phyloP scores from a whole-genome alignment of 1,140 invertebrate genomes.

The Glomeris maerens region DNA sequence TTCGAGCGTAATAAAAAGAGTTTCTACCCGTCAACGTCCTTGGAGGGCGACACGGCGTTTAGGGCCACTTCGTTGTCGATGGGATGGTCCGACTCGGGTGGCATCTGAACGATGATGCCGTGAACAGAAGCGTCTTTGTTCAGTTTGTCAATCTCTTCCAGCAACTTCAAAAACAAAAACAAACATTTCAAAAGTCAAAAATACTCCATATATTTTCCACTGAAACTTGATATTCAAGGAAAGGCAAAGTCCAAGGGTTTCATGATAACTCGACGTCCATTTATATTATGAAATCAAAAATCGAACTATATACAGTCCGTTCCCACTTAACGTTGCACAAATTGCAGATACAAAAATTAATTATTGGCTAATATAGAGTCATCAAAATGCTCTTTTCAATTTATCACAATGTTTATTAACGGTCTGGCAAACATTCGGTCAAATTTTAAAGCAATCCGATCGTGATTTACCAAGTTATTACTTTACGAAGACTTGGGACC shows the following conservation, averaged over 20 bases:
- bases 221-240: too few species aligned
- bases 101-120: conserved; percentile 96
- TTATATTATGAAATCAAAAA: conserved; percentile 3
- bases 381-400: too few species aligned
- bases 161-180: conserved; percentile 34
- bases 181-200: conserved; percentile 13
- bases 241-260: not conserved
- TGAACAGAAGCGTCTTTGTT: conserved; percentile 73
- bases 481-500: too few species aligned
- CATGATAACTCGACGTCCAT: not conserved
- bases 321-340: not conserved
- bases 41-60: conserved; percentile 64
- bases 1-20: conserved; percentile 9
- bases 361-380: too few species aligned
- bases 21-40: conserved; percentile 87
- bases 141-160: conserved; percentile 54
- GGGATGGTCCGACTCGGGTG: conserved; percentile 61
- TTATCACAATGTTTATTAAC: too few species aligned
- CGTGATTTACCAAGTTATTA: too few species aligned
- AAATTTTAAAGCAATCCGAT: too few species aligned
- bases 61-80: conserved; percentile 79
- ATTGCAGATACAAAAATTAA: conserved; percentile 10
- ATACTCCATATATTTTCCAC: too few species aligned
- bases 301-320: not conserved
- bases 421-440: too few species aligned